Percentiles rank a stretch among this genome's conserved stretches.
Evolutionary conservation across 2,888 invertebrate species (phyloP).

Genomic region (Onthophagus sagittarius): DNA sequence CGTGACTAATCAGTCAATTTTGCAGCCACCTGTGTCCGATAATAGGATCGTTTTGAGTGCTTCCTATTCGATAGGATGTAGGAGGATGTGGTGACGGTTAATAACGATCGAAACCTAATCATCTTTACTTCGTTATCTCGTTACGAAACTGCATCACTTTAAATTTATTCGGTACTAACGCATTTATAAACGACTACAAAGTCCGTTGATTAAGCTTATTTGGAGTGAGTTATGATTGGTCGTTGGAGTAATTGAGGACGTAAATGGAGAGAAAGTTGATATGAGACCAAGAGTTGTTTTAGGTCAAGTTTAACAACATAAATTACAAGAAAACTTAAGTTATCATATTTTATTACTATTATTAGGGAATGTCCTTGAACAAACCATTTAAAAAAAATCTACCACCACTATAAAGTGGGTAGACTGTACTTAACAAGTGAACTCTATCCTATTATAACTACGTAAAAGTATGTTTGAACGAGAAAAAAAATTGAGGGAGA

Average conservation of each 20-base stretch:
- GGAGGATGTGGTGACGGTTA: too few relatives aligned
- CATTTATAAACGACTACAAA: neutral
- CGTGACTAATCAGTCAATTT: neutral
- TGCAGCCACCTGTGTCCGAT: neutral
- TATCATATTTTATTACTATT: slow-evolving; percentile 14
- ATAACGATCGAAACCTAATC: too few relatives aligned
- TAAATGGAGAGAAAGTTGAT: neutral
- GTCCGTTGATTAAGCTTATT: neutral
- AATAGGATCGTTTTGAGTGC: neutral
- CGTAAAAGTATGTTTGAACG: slow-evolving; percentile 1
- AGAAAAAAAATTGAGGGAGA: neutral
- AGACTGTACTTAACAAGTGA: slow-evolving; percentile 26
- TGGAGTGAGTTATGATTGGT: neutral
- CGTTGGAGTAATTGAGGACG: neutral
- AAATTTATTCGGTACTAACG: neutral
- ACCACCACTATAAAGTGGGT: slow-evolving; percentile 30
- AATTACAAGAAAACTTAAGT: slow-evolving; percentile 1
- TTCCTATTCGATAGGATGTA: neutral
- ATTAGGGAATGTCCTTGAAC: slow-evolving; percentile 33
- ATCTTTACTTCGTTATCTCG: too few relatives aligned
- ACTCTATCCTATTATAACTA: slow-evolving; percentile 22
- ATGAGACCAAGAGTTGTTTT: neutral
- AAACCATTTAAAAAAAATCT: slow-evolving; percentile 34
- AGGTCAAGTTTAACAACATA: neutral
- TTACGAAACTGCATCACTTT: neutral